Evolutionary conservation across 2,113 vertebrate genomes (phyloP), one percentile per base, ranked within the genome.

Genomic region (Chaetorhynchus papuensis): DNA sequence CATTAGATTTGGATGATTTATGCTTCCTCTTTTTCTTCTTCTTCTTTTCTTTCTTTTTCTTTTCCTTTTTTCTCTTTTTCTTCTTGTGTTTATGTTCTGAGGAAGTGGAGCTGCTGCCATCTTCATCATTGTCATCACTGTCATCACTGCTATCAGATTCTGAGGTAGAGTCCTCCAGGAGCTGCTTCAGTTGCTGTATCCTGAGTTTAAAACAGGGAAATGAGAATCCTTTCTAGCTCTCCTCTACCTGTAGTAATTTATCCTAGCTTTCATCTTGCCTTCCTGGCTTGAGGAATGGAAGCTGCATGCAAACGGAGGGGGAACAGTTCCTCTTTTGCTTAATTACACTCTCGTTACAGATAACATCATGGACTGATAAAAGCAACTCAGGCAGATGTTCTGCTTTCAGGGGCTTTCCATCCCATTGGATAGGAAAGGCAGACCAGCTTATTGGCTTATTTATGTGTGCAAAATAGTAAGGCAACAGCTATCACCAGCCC

Each of bases 131-230:
- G 9, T 90, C 84, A 70, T 83, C 87, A 24, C 94, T 93, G 39
- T 89, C 71, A 47, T 92, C 85, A 39, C 97, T 97, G 64, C 96
- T 98, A 50, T 97, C 97, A 35, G 98, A 98, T 80, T 98, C 98
- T 26, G 99, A 99, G 76, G 98, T 99, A 83, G 98, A 98, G 91
- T 99, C 99, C 82, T 99, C 98, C 35, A 99, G 98, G 50, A 99
- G 98, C 95, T 99, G 98, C 94, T 98, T 99, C 65, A 99, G 96
- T 91, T 99, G 99, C 97, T 99, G 98, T 96, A 99, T 99, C 97
- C 99, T 99, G 87, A 59, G 94, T 75, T 81, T 69, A 88, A 89
- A 95, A 88, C 53, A 89, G 1, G 18, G 35, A 18, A 79, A 60
- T 90, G 4, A 95, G 72, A 92, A 94, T 61, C 23, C 35, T 60